Evolutionary conservation across 2,797 vertebrate genomes (phyloP).

Genomic region (Ibycter americanus): DNA sequence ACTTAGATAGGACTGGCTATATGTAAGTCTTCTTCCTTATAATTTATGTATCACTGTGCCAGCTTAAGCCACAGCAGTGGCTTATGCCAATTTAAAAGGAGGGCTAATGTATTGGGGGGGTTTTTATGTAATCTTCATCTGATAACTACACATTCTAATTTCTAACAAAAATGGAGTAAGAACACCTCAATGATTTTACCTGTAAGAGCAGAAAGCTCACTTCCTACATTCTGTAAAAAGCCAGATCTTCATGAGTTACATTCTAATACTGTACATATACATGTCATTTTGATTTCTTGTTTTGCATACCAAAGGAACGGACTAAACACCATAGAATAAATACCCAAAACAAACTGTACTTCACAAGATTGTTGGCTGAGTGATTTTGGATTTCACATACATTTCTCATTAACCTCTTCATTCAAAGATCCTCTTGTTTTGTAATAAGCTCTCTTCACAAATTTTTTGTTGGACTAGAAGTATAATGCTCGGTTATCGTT

Average conservation of each 20-base stretch:
- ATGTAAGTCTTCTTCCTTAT: not conserved
- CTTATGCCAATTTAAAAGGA: slow-evolving; percentile 1
- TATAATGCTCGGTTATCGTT: not conserved
- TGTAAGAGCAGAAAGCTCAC: not conserved
- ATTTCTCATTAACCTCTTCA: not conserved
- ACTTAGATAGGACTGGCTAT: not conserved
- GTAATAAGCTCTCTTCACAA: not conserved
- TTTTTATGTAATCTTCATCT: not conserved
- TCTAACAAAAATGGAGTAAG: not conserved
- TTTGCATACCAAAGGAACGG: not conserved
- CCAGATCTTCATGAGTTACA: not conserved
- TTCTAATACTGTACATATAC: not conserved
- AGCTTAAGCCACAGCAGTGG: not conserved
- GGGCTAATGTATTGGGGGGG: not conserved
- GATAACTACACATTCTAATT: slow-evolving; percentile 17
- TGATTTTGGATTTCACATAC: not conserved
- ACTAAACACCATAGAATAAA: not conserved
- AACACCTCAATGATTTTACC: not conserved
- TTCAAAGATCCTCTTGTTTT: slow-evolving; percentile 18
- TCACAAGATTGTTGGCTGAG: not conserved
- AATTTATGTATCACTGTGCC: not conserved
- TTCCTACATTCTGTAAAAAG: not conserved
- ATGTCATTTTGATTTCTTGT: not conserved
- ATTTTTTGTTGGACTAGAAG: slow-evolving; percentile 26
- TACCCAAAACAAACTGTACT: not conserved